A percentile compares a stretch with the other conserved stretches of the same genome.
phyloP scores from a whole-genome alignment of 64 coral and sea anemone species.

The Astreopora myriophthalma region DNA sequence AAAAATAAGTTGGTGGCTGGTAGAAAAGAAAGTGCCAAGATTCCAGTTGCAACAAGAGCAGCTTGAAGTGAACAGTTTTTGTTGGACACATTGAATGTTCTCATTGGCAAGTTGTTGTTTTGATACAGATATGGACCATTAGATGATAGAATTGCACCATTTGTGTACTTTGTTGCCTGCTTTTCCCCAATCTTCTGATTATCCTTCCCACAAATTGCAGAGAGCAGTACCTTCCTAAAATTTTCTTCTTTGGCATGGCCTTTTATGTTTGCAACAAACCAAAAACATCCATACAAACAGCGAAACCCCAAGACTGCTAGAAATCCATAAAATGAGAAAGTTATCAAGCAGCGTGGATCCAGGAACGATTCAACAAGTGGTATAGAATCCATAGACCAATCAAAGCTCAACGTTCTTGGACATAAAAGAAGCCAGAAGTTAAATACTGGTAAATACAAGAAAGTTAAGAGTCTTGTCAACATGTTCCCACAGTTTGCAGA shows the following conservation, averaged over 20 bases:
- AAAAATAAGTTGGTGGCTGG: constrained; percentile 92
- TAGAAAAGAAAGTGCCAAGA: constrained; percentile 63
- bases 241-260: background rate
- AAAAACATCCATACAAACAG: constrained; percentile 28
- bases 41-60: constrained; percentile 66
- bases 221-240: background rate
- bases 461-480: constrained; percentile 73
- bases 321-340: constrained; percentile 72
- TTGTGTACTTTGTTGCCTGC: background rate
- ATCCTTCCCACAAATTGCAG: background rate
- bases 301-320: constrained; percentile 36
- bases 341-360: constrained; percentile 64
- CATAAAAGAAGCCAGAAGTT: constrained; percentile 86
- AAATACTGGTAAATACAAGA: constrained; percentile 82
- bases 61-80: constrained; percentile 20
- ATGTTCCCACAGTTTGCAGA: constrained; percentile 70
- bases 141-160: background rate
- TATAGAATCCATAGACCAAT: constrained; percentile 95
- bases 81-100: background rate
- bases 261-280: background rate
- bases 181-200: background rate
- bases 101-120: constrained; percentile 39
- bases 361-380: constrained; percentile 71
- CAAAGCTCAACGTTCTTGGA: constrained; percentile 83
- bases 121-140: background rate